Evolutionary conservation across 1,140 invertebrate species (phyloP), one percentile per base, ranked within the genome.

Genomic region (Macrotrachela quadricornifera): DNA sequence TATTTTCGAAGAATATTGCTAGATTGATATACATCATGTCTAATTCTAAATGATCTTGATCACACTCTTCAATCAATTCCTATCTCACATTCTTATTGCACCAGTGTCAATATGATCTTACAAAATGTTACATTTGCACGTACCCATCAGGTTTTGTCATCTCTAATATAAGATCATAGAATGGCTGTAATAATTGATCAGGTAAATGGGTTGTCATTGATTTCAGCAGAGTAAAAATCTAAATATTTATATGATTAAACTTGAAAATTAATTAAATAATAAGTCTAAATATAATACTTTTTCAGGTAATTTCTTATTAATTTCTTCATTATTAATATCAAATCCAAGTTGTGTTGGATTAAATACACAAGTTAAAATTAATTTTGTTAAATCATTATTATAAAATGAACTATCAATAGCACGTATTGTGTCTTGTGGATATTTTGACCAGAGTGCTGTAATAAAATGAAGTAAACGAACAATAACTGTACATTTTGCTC

Each of bases 301-400:
- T 45, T 56, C 21, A 17, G 70, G 71, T 13, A 78, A 62, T 50
- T 68, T 61, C 46, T 70, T 65, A 16, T 65, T 66, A 10, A 75
- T 61, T 57, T 74, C 66, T 21, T 73, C 58, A 62, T 76, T 75
- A 50, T 66, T 70, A 17, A 71, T 57, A 58, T 75, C 71, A 61
- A 78, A 76, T 14, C 75, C 75, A 36, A 77, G 41, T 46, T 21
- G 51, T 18, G 59, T 58, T 36, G 77, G 75, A 37, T 69, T 54
- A 17, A 76, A 57, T 16, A 73, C 60, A 59, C 68, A 73, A 30
- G 50, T 54, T 46, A 63, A 55, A 13, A 76, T 62, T 39, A 76
- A 50, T 36, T 62, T 55, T 59, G 69, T 75, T 11, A 76, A 59
- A 15, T 60, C 50, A 18, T 49, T 38, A 54, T 59, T 59, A 61